These are phyloP conservation scores for Salminus brasiliensis DNA, from an alignment of 2,113 vertebrate genomes.

Conservation along the genomic window DNA sequence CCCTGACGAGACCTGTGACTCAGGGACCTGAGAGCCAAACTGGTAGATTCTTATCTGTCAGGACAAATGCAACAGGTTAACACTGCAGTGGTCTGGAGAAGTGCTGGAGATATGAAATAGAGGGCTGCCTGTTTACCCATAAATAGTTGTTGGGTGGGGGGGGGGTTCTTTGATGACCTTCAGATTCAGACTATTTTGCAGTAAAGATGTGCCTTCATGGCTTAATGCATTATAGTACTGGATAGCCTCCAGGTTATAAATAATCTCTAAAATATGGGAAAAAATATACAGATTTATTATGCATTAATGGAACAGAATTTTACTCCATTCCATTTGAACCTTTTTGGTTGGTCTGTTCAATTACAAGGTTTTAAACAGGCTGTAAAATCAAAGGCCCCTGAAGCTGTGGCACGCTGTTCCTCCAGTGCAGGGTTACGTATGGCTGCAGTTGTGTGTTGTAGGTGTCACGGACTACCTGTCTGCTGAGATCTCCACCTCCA, in stretches of 20 bases:
- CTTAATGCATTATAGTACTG: no score
- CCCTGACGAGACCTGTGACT: not conserved
- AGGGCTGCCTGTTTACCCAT: not conserved
- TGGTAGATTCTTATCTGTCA: not conserved
- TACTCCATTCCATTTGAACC: no score
- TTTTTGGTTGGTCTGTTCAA: no score
- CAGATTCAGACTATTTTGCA: no score
- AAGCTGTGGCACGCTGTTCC: not conserved
- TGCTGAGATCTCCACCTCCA: slow-evolving; percentile 82
- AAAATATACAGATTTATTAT: no score
- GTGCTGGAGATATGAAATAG: not conserved
- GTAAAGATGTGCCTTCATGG: no score
- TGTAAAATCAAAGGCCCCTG: not conserved
- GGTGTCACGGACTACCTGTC: slow-evolving; percentile 77
- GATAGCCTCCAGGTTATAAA: no score
- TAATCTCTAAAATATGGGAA: no score
- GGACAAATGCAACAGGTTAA: not conserved
- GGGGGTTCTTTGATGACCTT: no score
- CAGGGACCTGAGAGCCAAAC: slow-evolving; percentile 10
- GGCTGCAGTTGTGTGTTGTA: slow-evolving; percentile 62
- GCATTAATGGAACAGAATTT: no score
- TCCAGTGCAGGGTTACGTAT: slow-evolving; percentile 32
- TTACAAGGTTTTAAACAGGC: no score
- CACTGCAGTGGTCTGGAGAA: not conserved
- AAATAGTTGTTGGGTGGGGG: no score